phyloP scores from a whole-genome alignment of 2,113 vertebrate genomes.

The Oncorhynchus keta region DNA sequence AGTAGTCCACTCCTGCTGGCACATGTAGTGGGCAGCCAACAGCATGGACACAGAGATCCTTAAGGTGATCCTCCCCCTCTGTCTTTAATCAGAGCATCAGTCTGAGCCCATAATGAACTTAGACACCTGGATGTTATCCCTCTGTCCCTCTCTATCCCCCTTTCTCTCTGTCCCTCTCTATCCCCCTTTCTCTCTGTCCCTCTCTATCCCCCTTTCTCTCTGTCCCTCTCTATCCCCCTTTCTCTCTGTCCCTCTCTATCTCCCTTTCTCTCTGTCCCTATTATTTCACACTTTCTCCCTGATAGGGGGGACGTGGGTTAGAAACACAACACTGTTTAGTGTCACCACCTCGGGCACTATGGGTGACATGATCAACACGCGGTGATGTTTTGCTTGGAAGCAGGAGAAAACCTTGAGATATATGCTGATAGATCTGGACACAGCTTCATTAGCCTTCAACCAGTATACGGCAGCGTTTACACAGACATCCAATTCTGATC shows the following conservation, averaged over 20 bases:
- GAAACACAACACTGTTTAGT: background rate
- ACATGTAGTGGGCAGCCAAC: background rate
- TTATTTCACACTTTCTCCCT: background rate
- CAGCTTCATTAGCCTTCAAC: too few relatives aligned
- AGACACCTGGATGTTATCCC: slow-evolving; percentile 58
- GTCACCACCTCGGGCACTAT: too few relatives aligned
- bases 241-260: background rate
- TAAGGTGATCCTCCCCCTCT: slow-evolving; percentile 18
- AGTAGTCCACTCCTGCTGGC: background rate
- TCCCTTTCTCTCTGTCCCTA: background rate
- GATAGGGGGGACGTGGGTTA: background rate
- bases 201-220: background rate
- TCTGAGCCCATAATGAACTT: slow-evolving; percentile 72
- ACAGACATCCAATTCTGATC: too few relatives aligned
- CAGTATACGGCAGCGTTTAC: too few relatives aligned
- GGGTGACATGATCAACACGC: too few relatives aligned
- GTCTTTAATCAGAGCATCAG: slow-evolving; percentile 21
- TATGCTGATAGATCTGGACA: too few relatives aligned
- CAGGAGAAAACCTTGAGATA: too few relatives aligned
- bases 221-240: background rate
- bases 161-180: background rate
- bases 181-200: background rate
- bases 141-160: slow-evolving; percentile 8
- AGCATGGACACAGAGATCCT: background rate
- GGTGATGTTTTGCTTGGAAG: too few relatives aligned